These are phyloP conservation scores for Gambusia holbrooki DNA, from an alignment of 2,113 vertebrate genomes.

Conservation along the genomic window DNA sequence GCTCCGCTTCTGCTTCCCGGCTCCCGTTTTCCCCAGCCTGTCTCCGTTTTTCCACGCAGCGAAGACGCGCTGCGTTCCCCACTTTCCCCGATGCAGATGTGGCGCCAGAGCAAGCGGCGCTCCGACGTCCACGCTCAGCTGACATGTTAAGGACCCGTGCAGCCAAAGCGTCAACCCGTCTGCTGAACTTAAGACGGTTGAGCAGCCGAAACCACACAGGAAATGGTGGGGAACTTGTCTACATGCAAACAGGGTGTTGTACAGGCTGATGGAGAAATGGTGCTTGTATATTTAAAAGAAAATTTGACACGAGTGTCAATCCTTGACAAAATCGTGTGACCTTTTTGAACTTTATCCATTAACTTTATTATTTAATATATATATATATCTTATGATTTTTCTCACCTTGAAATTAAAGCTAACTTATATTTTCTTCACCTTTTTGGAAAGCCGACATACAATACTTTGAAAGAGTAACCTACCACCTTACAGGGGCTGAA, in stretches of 20 bases:
- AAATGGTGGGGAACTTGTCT: constrained; percentile 48
- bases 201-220: constrained; percentile 27
- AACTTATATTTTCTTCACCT: no score
- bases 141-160: constrained; percentile 26
- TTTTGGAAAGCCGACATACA: no score
- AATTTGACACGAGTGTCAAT: constrained; percentile 7
- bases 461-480: no score
- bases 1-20: constrained; percentile 1
- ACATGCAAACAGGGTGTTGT: constrained; percentile 35
- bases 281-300: constrained; percentile 2
- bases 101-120: constrained; percentile 42
- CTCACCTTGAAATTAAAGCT: no score
- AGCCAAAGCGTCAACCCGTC: constrained; percentile 58
- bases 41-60: constrained; percentile 10
- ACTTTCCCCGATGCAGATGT: background rate
- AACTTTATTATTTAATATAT: no score
- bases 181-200: constrained; percentile 57
- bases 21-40: constrained; percentile 23
- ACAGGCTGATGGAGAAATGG: background rate
- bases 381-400: no score
- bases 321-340: background rate
- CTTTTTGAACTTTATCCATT: background rate
- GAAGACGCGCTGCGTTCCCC: no score
- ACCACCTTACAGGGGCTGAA: no score
- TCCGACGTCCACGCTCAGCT: constrained; percentile 44